These are phyloP conservation scores for Drosophila mulleri DNA, from an alignment of 2,888 invertebrate genomes.

Conservation along the genomic window DNA sequence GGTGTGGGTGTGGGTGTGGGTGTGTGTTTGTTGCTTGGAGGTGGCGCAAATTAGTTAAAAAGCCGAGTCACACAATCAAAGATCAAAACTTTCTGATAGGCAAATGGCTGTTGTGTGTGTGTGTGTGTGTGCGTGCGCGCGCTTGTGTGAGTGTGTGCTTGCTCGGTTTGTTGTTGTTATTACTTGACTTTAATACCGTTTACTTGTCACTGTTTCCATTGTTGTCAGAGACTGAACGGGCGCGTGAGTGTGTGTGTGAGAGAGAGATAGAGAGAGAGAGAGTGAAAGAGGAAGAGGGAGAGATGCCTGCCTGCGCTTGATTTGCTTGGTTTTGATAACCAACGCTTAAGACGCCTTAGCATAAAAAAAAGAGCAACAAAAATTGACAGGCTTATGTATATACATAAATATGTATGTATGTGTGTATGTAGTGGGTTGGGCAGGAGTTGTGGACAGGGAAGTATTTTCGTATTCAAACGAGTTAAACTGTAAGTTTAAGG, in stretches of 20 bases:
- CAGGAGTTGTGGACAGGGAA: not conserved
- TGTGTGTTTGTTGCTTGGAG: constrained; percentile 18
- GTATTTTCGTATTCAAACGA: constrained; percentile 32
- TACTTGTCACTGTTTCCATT: constrained; percentile 26
- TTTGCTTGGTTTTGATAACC: constrained; percentile 52
- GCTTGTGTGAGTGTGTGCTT: constrained; percentile 30
- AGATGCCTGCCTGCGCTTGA: constrained; percentile 41
- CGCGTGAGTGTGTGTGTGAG: too few relatives aligned
- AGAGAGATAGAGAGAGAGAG: constrained; percentile 36
- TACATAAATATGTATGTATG: not conserved
- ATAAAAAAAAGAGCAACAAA: constrained; percentile 26
- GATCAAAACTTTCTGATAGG: constrained; percentile 76
- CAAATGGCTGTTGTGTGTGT: constrained; percentile 35
- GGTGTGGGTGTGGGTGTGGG: not conserved
- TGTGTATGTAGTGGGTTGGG: not conserved
- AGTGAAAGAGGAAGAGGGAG: constrained; percentile 40
- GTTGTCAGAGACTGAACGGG: constrained; percentile 19
- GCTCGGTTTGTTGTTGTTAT: constrained; percentile 34
- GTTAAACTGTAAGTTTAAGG: constrained; percentile 31
- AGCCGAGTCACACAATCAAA: constrained; percentile 80
- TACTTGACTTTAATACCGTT: constrained; percentile 46
- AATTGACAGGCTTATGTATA: constrained; percentile 38
- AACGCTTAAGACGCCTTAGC: constrained; percentile 37
- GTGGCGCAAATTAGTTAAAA: constrained; percentile 83
- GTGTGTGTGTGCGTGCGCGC: constrained; percentile 18